Evolutionary conservation across 2,888 invertebrate species (phyloP).

Genomic region (Enoplolaimus lenunculus): DNA sequence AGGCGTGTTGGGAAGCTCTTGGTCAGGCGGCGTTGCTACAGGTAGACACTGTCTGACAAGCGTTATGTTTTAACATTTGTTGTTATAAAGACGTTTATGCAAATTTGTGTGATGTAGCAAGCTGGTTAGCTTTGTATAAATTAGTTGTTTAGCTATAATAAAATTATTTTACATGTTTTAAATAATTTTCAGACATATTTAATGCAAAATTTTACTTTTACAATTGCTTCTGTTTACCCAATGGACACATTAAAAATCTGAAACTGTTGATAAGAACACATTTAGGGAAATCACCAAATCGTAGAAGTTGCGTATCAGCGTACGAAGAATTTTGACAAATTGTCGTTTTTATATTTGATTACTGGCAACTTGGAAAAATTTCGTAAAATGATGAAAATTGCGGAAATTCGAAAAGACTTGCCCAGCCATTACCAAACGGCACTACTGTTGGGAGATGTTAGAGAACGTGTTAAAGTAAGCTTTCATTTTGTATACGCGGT

Average conservation of each 20-base stretch:
- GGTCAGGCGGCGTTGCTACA: constrained; percentile 51
- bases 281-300: constrained; percentile 46
- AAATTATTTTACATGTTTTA: too few relatives aligned
- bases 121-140: too few relatives aligned
- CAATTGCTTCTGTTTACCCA: too few relatives aligned
- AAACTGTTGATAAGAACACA: too few relatives aligned
- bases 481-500: constrained; percentile 20
- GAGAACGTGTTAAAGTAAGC: constrained; percentile 60
- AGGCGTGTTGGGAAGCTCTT: constrained; percentile 82
- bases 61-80: not conserved
- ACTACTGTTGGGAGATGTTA: constrained; percentile 73
- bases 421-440: constrained; percentile 94
- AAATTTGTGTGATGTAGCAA: not conserved
- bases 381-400: constrained; percentile 96
- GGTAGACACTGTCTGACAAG: constrained; percentile 41
- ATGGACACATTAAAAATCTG: too few relatives aligned
- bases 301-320: constrained; percentile 99
- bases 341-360: constrained; percentile 89
- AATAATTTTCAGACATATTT: too few relatives aligned
- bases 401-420: constrained; percentile 88
- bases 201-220: too few relatives aligned
- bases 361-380: constrained; percentile 95
- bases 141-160: too few relatives aligned
- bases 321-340: constrained; percentile 96
- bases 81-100: too few relatives aligned